A percentile compares a stretch with the other conserved stretches of the same genome.
These are phyloP conservation scores for Candoia aspera DNA, from an alignment of 2,113 vertebrate genomes.

Conservation along the genomic window DNA sequence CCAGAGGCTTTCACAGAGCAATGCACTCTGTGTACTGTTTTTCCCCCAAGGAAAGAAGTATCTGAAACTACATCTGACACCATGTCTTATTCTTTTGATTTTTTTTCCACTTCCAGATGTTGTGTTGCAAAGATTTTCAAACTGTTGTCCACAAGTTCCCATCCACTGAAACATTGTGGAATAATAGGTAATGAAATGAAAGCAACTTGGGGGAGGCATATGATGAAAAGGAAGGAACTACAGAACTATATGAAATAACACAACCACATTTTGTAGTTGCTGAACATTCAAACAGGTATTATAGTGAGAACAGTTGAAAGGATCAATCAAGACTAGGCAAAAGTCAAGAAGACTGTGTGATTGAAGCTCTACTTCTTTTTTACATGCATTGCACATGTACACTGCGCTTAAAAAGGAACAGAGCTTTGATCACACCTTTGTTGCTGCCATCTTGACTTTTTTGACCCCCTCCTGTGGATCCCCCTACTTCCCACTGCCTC, in stretches of 20 bases:
- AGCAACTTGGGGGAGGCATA: background rate
- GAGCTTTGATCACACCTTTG: background rate
- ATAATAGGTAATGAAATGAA: background rate
- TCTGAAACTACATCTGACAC: slow-evolving; percentile 3
- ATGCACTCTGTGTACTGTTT: background rate
- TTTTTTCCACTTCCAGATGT: background rate
- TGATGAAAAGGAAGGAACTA: background rate
- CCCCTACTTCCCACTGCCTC: background rate
- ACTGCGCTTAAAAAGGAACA: background rate
- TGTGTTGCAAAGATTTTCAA: background rate
- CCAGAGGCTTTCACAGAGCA: background rate
- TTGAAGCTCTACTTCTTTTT: background rate
- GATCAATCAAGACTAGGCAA: background rate
- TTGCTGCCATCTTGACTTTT: background rate
- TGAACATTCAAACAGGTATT: background rate
- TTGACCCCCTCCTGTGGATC: background rate
- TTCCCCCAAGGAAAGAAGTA: slow-evolving; percentile 16
- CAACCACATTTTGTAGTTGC: background rate
- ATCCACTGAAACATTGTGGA: background rate
- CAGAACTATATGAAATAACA: background rate
- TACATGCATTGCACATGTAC: background rate
- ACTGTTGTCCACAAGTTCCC: background rate
- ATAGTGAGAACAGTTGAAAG: background rate
- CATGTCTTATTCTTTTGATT: background rate
- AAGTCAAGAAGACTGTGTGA: background rate